phyloP scores from a whole-genome alignment of 2,888 invertebrate species.

The Stenodema calcarata region DNA sequence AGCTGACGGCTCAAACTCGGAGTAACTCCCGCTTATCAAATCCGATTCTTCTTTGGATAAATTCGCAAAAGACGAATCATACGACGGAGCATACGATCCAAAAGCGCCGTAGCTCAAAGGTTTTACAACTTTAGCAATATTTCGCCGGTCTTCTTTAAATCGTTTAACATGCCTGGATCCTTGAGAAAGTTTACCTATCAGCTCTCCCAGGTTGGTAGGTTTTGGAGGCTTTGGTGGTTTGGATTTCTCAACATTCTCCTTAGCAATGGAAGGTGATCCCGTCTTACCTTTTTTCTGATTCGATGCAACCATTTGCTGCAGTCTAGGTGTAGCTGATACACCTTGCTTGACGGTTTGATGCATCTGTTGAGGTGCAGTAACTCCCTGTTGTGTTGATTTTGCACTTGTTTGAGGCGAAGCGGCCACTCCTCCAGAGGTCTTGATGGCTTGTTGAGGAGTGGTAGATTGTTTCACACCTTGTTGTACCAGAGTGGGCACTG shows the following conservation, averaged over 20 bases:
- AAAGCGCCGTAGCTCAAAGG: conserved; percentile 93
- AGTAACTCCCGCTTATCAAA: conserved; percentile 88
- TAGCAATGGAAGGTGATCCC: background rate
- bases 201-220: conserved; percentile 67
- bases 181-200: conserved; percentile 82
- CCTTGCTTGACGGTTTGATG: background rate
- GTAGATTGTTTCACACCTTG: background rate
- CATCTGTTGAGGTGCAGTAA: background rate
- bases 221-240: conserved; percentile 10
- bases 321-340: background rate
- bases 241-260: background rate
- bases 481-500: background rate
- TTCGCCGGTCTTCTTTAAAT: conserved; percentile 86
- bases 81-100: conserved; percentile 93
- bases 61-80: conserved; percentile 95
- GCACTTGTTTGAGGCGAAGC: background rate
- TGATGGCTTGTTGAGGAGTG: background rate
- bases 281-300: background rate
- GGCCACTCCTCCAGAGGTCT: background rate
- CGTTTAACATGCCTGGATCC: conserved; percentile 80
- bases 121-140: conserved; percentile 86
- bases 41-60: conserved; percentile 92
- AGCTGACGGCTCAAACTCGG: conserved; percentile 82
- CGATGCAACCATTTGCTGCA: conserved; percentile 7
- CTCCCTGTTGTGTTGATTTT: background rate